A percentile compares a stretch with the other conserved stretches of the same genome.
phyloP scores from a whole-genome alignment of 2,888 invertebrate species.

The Thelaira solivaga region DNA sequence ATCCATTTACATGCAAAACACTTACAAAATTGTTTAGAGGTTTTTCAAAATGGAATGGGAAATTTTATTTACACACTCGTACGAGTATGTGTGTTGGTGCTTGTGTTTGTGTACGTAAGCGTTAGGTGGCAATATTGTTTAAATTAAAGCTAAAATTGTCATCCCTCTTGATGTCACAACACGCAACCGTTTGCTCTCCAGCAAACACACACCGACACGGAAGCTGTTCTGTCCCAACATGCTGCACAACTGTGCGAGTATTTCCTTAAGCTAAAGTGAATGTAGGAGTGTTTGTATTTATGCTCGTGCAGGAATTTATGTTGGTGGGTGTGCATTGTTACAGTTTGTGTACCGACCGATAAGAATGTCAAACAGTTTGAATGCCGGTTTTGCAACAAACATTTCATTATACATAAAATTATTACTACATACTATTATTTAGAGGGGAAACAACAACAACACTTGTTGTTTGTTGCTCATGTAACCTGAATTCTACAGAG shows the following conservation, averaged over 20 bases:
- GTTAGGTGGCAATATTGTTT: constrained; percentile 23
- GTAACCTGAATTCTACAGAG: neutral
- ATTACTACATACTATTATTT: no score
- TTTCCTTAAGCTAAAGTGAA: neutral
- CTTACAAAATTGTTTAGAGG: neutral
- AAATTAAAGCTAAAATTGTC: constrained; percentile 48
- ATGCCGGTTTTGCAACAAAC: constrained; percentile 6
- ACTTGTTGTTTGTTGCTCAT: neutral
- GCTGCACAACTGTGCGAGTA: neutral
- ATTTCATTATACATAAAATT: neutral
- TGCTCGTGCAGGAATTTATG: neutral
- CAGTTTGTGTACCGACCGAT: constrained; percentile 7
- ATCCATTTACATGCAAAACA: neutral
- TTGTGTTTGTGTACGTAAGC: neutral
- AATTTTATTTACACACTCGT: no score
- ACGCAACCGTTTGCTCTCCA: neutral
- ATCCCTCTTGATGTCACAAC: constrained; percentile 30
- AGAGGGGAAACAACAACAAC: neutral
- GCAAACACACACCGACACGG: neutral
- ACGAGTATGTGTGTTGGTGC: no score
- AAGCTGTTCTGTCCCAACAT: neutral
- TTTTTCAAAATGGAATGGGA: neutral
- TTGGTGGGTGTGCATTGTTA: constrained; percentile 1
- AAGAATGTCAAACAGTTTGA: constrained; percentile 34
- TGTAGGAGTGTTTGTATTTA: neutral